phyloP scores from a whole-genome alignment of 2,113 vertebrate genomes.

The Cebus imitator region DNA sequence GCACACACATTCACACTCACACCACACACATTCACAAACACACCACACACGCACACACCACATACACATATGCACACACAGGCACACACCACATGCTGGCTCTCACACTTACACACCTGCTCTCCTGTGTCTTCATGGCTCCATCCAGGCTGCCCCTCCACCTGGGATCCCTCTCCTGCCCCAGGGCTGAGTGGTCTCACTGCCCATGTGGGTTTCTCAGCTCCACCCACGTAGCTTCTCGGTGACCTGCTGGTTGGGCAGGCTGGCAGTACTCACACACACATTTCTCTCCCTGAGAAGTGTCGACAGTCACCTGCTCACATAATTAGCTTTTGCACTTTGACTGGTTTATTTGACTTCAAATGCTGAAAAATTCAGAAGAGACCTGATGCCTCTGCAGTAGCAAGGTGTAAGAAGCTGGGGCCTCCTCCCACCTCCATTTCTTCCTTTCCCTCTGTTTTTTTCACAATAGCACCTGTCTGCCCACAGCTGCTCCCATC shows the following conservation, averaged over 20 bases:
- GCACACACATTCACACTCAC: too few relatives aligned
- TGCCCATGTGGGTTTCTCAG: neutral
- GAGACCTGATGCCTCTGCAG: neutral
- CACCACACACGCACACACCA: neutral
- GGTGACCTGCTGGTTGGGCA: fast-evolving
- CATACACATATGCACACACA: fast-evolving
- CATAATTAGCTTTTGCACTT: neutral
- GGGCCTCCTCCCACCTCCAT: neutral
- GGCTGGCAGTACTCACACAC: fast-evolving
- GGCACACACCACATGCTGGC: fast-evolving
- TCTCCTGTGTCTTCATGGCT: fast-evolving
- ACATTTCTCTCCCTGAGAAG: neutral
- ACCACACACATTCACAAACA: too few relatives aligned
- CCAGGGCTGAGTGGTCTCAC: fast-evolving
- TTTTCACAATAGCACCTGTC: neutral
- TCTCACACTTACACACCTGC: fast-evolving
- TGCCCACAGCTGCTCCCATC: fast-evolving
- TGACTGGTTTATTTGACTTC: neutral
- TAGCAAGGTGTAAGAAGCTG: neutral
- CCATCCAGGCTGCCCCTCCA: neutral
- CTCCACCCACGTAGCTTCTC: neutral
- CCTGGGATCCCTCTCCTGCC: neutral
- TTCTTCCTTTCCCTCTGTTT: neutral
- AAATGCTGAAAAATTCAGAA: neutral
- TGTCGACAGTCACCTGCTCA: neutral